phyloP scores from a whole-genome alignment of 35 echinoderm and acorn worm genomes.

The Ophioderma brevispina region DNA sequence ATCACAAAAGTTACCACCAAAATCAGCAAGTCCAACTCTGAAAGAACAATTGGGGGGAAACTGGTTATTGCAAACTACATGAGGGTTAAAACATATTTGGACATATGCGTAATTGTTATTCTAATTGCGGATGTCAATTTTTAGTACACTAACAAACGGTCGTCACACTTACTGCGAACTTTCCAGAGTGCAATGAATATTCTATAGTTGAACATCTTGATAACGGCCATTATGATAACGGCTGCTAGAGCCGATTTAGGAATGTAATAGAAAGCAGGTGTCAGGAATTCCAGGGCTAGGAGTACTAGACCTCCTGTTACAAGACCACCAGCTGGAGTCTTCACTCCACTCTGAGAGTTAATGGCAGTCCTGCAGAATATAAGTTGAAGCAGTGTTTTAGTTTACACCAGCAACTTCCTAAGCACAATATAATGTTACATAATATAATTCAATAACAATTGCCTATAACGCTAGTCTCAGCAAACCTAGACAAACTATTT shows the following conservation, averaged over 20 bases:
- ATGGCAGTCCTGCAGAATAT: constrained; percentile 86
- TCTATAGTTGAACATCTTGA: constrained; percentile 82
- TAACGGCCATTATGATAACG: constrained; percentile 87
- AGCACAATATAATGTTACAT: too few species aligned
- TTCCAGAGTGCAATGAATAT: constrained; percentile 81
- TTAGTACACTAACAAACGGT: not conserved
- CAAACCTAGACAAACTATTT: too few species aligned
- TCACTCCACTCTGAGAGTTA: constrained; percentile 89
- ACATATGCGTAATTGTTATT: not conserved
- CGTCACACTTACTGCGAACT: constrained; percentile 78
- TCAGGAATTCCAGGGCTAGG: constrained; percentile 61
- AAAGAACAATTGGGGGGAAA: not conserved
- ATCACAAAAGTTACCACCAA: constrained; percentile 56
- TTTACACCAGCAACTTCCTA: too few species aligned
- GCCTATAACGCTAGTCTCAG: too few species aligned
- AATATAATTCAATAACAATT: too few species aligned
- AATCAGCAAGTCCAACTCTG: constrained; percentile 84
- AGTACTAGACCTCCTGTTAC: constrained; percentile 79
- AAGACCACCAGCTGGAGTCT: constrained; percentile 73
- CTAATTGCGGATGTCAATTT: not conserved
- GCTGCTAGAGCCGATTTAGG: constrained; percentile 80
- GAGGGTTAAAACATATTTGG: too few species aligned
- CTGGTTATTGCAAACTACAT: not conserved
- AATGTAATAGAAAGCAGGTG: constrained; percentile 80
- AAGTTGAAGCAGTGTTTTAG: too few species aligned